Base-by-base conservation (phyloP, 1,140 invertebrate species). In the Bicyclus anynana region DNA sequence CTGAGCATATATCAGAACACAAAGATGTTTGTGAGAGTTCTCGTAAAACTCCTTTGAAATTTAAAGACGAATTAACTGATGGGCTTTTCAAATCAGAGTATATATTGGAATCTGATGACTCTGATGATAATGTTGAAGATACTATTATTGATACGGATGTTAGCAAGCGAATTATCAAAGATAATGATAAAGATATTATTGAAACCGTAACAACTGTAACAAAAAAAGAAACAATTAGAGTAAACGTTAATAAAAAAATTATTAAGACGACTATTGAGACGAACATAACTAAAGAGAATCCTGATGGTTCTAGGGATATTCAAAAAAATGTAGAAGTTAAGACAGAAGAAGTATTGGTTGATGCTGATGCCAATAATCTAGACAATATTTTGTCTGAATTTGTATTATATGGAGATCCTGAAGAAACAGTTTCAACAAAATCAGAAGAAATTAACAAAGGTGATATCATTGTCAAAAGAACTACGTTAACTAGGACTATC, bases 151-250 rank as follows among this genome's bases (percentile, higher is more conserved):
- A 90, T 59, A 87, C 89, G 14, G 84, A 90, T 73, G 87, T 90
- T 1, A 84, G 77, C 64, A 89, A 89, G 58, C 74, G 74, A 64
- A 77, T 89, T 33, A 73, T 89, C 13, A 81, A 74, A 52, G 80
- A 87, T 74, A 80, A 89, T 56, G 77, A 79, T 59, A 51, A 80
- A 48, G 86, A 87, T 63, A 75, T 90, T 7, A 71, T 87, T 42
- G 86, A 88, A 80, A 90, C 87, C n/a, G 51, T 89, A 10, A 89
- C 86, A 12, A 89, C 84, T 37, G 74, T 77, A 2, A 90, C 89
- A 13, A 89, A 83, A 64, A 85, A 84, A 69, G 89, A 90, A 70
- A 86, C 83, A 3, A 66, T 89, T 56, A 70, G 64, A 65, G 37
- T 77, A 21, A 74, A 75, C 65, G 80, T 84, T n/a, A 59, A 44